Base-by-base conservation (phyloP, 2,113 vertebrate genomes). In the Stictonetta naevosa region DNA sequence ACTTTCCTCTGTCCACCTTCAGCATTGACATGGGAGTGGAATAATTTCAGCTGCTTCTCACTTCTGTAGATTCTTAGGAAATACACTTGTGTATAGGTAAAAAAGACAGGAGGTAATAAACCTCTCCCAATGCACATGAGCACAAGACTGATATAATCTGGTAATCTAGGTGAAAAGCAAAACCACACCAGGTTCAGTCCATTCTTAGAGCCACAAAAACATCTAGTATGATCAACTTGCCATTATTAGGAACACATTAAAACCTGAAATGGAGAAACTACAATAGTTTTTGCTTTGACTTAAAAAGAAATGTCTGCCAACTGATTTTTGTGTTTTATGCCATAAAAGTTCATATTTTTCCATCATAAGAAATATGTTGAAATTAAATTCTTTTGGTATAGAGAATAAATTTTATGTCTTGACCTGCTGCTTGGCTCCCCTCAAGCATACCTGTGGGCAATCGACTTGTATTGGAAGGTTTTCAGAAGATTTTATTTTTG, bases 311-410 rank as follows among this genome's bases (percentile, higher is more conserved):
- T 44, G 14, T 0, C 3, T 78, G 8, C 1, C 17, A 46, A 16
- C 1, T 13, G 3, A 2, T 10, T 68, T 79, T 86, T 13, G 19
- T 55, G 4, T 64, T 86, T 68, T 52, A 53, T 44, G 88, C 52
- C 8, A 56, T 18, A 46, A 78, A 66, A 87, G 13, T 3, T 12
- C 3, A 36, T 66, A 36, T 36, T 21, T 84, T 83, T 73, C 4
- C 55, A 9, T 36, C 18, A 4, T 21, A 63, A 75, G 11, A 67
- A 75, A 31, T 28, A 3, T 26, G 77, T 3, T 50, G 19, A 50
- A 18, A 26, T 21, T 67, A 1, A 0, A 2, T 62, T 58, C 3
- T 44, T 78, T 83, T 46, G 11, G 1, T 68, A 11, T 38, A 40
- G 66, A 12, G 7, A 75, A 48, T 4, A 55, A 0, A 22, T 63